Conservation (phyloP, 2,888 invertebrate species). For the Lepetodrilus schrolli region DNA sequence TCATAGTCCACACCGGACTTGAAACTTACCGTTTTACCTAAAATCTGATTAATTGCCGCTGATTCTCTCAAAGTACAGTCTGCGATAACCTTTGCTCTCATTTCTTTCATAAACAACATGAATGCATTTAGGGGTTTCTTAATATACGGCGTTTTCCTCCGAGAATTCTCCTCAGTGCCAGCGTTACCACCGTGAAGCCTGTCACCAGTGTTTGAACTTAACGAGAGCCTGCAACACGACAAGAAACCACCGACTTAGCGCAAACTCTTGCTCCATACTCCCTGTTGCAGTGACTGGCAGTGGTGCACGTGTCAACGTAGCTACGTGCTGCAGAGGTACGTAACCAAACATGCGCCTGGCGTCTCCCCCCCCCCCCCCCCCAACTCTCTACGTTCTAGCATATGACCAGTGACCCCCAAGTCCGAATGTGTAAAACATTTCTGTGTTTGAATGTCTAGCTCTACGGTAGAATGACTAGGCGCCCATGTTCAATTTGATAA, state of each 20-base stretch:
- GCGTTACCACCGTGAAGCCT: not conserved
- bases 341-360: too few species aligned
- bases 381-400: too few species aligned
- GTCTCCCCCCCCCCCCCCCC: too few species aligned
- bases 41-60: constrained; percentile 99
- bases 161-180: not conserved
- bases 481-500: not conserved
- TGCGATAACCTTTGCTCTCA: constrained; percentile 98
- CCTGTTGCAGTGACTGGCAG: too few species aligned
- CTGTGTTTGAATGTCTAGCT: too few species aligned
- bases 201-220: constrained; percentile 15
- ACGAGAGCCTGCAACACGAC: constrained; percentile 7
- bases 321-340: too few species aligned
- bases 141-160: constrained; percentile 82
- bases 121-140: constrained; percentile 99
- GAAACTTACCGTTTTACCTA: constrained; percentile 77
- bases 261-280: too few species aligned
- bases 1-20: too few species aligned
- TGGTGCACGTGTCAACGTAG: too few species aligned
- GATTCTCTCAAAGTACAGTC: constrained; percentile 99
- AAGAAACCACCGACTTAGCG: constrained; percentile 19
- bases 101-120: constrained; percentile 99
- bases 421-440: too few species aligned
- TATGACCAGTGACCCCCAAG: too few species aligned
- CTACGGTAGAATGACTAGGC: not conserved